Evolutionary conservation across 53 echinoderm and acorn worm species (phyloP), one percentile per base, ranked within the genome.

Genomic region (Actinopyga echinites): DNA sequence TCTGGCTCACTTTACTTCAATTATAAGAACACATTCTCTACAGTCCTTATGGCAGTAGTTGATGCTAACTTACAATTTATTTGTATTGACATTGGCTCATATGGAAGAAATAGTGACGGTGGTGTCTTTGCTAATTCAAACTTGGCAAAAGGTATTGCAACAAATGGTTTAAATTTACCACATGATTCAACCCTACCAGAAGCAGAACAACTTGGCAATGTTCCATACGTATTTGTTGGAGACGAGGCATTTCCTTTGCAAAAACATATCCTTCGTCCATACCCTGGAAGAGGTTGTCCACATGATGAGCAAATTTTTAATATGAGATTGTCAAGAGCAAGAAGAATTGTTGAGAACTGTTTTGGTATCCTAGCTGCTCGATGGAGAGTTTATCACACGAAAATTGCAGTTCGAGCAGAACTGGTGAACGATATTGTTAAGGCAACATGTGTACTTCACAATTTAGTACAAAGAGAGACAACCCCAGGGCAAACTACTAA

Each of bases 261-360:
- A 78, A 40, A 15, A 32, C 31, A 86, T 77, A 21, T 93, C 13
- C 85, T 93, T 69, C 59, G 90, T 30, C 93, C 93, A 23, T 90
- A 56, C 54, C 93, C 93, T 67, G 81, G 88, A 28, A 53, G 55
- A 31, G 15, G 20, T 15, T 75, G 75, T 30, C 28, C 31, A 7
- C 79, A 87, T 15, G 36, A 33, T 7, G 57, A 82, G 25, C 74
- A 52, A 9, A 64, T 80, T 59, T 86, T 56, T 55, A 85, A 85
- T 22, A 36, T 67, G 43, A 43, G 80, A 13, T 59, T 90, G 15
- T 85, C 90, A 20, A 56, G 85, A 36, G 89, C 89, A 1, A 31
- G 77, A 22, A 32, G 89, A 20, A 58, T 89, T 25, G 78, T 79
- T 1, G 89, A 89, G 52, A 89, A 89, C 55, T 31, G 53, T 21